These are phyloP conservation scores for Parnassius mnemosyne DNA, from an alignment of 2,888 invertebrate species.

Conservation along the genomic window DNA sequence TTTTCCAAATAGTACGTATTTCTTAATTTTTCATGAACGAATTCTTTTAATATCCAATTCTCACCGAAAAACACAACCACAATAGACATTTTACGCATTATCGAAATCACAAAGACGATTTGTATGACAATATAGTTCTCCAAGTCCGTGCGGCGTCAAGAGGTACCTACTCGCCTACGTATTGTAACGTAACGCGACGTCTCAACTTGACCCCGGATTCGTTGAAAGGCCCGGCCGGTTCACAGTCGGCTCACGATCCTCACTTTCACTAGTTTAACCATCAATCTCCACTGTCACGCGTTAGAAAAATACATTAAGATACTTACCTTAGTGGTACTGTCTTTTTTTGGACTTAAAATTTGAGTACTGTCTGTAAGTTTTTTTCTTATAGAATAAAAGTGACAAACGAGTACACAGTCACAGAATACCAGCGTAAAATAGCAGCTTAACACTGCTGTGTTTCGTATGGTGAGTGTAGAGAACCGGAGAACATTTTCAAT, in stretches of 20 bases:
- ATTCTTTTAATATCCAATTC: constrained; percentile 5
- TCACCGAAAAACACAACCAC: constrained; percentile 5
- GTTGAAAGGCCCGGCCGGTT: constrained; percentile 43
- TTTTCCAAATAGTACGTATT: no score
- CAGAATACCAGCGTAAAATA: no score
- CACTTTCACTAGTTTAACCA: constrained; percentile 62
- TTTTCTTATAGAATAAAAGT: no score
- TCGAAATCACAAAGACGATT: constrained; percentile 13
- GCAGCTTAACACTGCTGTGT: no score
- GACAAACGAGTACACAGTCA: no score
- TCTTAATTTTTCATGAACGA: not conserved
- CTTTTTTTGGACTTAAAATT: constrained; percentile 37
- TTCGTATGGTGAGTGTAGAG: no score
- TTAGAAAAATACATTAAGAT: constrained; percentile 47
- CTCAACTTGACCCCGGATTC: constrained; percentile 41
- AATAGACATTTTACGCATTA: constrained; percentile 15
- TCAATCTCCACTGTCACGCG: constrained; percentile 58
- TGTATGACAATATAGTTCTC: constrained; percentile 19
- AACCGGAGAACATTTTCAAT: no score
- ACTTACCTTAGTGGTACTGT: constrained; percentile 36
- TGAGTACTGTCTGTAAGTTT: not conserved
- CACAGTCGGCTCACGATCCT: constrained; percentile 53
- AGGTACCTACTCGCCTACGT: constrained; percentile 7
- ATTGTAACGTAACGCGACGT: constrained; percentile 18
- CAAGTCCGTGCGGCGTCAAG: constrained; percentile 18